Base-by-base conservation (phyloP, 2,797 vertebrate species). In the Luscinia luscinia region DNA sequence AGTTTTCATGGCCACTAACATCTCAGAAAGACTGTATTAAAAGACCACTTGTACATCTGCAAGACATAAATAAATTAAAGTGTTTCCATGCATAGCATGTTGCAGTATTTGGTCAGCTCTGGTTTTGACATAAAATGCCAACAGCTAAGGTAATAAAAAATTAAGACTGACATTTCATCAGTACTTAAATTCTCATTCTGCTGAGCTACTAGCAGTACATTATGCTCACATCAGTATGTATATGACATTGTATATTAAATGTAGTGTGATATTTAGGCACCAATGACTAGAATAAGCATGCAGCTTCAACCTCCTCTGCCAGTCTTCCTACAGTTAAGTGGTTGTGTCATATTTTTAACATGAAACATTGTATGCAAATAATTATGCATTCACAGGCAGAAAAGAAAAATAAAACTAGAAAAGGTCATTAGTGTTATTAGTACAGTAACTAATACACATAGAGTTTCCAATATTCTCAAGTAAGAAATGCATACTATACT, bases 111-210 rank as follows among this genome's bases (percentile, higher is more conserved):
- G 89, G 83, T 46, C 92, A 88, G 59, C 36, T 79, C 80, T 80
- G 12, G 32, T 80, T 96, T 90, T 95, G 96, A 93, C 96, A 94
- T n/a, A 84, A 96, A 94, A 79, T 68, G 95, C 94, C 93, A 77
- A 87, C 52, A 90, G 95, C 91, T 52, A 95, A 88, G 48, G 46
- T 79, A 95, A 96, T 84, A 48, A 93, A 91, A 96, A 94, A 96
- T 96, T 88, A 93, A 95, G 87, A 90, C 55, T 93, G 95, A 96
- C 95, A 86, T 93, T 87, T 95, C 67, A 69, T 96, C 84, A 73
- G 87, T 73, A 69, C 24, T 54, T 9, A 82, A 87, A 82, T 86
- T 87, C 89, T 64, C 52, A 24, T 96, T 92, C 87, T 96, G 94
- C 92, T 96, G 89, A 96, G 84, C 89, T 93, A 91, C 92, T 93